Percentiles rank a stretch among this genome's conserved stretches.
Conservation (phyloP, 2,113 vertebrate species). For the Pangasianodon hypophthalmus region DNA sequence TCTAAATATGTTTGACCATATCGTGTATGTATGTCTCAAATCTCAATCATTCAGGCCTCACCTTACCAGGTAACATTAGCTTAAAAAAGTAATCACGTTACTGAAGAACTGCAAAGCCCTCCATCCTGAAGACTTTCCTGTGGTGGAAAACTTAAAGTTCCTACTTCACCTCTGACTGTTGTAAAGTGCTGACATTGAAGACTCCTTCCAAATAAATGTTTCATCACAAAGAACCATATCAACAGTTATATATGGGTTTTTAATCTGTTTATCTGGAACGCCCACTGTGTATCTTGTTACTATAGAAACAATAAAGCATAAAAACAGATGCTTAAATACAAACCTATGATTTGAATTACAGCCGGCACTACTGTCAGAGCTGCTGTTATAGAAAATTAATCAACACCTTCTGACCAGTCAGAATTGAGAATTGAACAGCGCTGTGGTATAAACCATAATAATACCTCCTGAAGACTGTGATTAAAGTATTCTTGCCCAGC, state of each 20-base stretch:
- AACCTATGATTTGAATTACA: neutral
- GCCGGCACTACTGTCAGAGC: neutral
- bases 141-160: neutral
- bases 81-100: neutral
- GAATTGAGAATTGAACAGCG: neutral
- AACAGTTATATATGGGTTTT: neutral
- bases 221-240: neutral
- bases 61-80: neutral
- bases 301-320: neutral
- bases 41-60: neutral
- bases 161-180: neutral
- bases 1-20: neutral
- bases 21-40: neutral
- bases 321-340: neutral
- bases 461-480: neutral
- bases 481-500: constrained; percentile 1
- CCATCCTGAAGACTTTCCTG: neutral
- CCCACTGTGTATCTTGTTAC: neutral
- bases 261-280: neutral
- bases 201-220: neutral
- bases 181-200: neutral
- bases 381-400: neutral
- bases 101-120: neutral
- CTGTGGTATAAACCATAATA: neutral
- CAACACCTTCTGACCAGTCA: neutral